A percentile compares a stretch with the other conserved stretches of the same genome.
Conservation (phyloP, 1,140 invertebrate genomes). For the Atta texana region DNA sequence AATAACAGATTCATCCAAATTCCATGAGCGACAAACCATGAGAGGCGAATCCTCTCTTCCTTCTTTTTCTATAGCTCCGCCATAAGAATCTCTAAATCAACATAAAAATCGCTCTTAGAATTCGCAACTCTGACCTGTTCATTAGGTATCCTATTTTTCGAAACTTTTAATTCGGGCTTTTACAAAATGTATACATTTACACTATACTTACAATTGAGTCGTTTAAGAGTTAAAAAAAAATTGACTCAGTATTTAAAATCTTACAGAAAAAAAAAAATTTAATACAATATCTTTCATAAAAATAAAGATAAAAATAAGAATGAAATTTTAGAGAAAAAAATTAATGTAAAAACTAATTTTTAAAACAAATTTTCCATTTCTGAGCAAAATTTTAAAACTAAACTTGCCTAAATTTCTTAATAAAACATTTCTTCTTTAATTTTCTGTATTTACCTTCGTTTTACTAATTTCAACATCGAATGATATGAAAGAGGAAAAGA, state of each 20-base stretch:
- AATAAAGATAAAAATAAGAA: background rate
- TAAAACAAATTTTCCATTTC: background rate
- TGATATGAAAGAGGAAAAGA: background rate
- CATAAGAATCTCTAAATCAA: slow-evolving; percentile 52
- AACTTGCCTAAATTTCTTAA: background rate
- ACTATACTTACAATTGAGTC: too few relatives aligned
- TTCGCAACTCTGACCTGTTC: background rate
- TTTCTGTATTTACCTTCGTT: background rate
- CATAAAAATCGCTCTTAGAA: slow-evolving; percentile 61
- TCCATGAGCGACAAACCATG: slow-evolving; percentile 56
- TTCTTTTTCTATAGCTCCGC: background rate
- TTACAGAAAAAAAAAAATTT: background rate
- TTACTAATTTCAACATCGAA: background rate
- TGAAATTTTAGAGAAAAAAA: background rate
- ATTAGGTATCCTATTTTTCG: slow-evolving; percentile 11
- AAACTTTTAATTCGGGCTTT: background rate
- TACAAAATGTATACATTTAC: slow-evolving; percentile 8
- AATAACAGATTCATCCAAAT: slow-evolving; percentile 73
- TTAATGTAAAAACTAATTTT: background rate
- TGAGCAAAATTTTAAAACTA: slow-evolving; percentile 9
- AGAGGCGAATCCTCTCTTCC: background rate
- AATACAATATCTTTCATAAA: background rate
- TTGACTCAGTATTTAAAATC: background rate
- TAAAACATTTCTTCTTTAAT: slow-evolving; percentile 14
- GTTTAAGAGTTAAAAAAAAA: background rate